phyloP scores from a whole-genome alignment of 2,113 vertebrate genomes.

The Orthochromis malagaraziensis region DNA sequence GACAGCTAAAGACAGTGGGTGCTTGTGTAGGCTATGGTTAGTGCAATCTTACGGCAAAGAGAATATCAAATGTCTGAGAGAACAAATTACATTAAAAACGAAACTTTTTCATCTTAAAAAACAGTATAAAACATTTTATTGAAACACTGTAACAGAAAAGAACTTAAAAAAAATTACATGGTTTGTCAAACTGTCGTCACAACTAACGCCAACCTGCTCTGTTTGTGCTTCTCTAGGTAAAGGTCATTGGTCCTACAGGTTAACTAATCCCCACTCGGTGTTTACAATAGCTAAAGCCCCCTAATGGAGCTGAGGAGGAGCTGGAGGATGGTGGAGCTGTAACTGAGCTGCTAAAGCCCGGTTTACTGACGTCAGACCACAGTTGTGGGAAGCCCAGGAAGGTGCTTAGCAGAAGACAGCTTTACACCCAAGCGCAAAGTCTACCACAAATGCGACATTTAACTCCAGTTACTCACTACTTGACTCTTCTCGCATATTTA shows the following conservation, averaged over 20 bases:
- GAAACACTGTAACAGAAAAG: not conserved
- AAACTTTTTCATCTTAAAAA: not conserved
- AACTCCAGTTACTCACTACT: not conserved
- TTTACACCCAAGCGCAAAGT: not conserved
- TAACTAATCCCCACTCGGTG: not conserved
- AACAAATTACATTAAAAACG: not conserved
- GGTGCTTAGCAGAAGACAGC: conserved; percentile 22
- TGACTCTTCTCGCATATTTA: not conserved
- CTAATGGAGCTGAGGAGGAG: conserved; percentile 30
- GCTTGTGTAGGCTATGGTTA: not conserved
- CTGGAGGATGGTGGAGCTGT: not conserved
- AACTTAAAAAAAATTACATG: not conserved
- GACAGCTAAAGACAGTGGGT: not conserved
- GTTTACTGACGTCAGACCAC: conserved; percentile 50
- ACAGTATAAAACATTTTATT: conserved; percentile 46
- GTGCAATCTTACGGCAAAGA: not conserved
- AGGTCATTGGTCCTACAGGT: not conserved
- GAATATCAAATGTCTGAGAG: not conserved
- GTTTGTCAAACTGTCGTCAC: not conserved
- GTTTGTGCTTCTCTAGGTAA: not conserved
- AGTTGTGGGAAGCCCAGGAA: not conserved
- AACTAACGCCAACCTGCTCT: not conserved
- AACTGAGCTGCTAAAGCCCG: conserved; percentile 44
- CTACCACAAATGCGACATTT: not conserved
- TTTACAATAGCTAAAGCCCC: conserved; percentile 44